Percentiles rank a stretch among this genome's conserved stretches.
These are phyloP conservation scores for Lepidurus arcticus DNA, from an alignment of 1,140 invertebrate genomes.

Conservation along the genomic window DNA sequence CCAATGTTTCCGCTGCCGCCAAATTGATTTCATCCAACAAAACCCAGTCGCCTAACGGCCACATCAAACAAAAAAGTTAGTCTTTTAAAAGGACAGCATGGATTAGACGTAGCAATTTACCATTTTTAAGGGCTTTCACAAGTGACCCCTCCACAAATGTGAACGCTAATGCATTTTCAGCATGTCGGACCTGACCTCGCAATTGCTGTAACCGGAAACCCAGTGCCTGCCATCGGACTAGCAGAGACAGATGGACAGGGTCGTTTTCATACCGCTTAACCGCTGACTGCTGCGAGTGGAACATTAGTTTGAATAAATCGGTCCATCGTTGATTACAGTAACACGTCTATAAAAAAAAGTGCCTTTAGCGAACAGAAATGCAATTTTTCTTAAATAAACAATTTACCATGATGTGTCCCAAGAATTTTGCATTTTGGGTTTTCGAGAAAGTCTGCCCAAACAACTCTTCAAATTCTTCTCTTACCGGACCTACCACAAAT, in stretches of 20 bases:
- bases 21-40: constrained; percentile 97
- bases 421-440: constrained; percentile 76
- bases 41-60: constrained; percentile 71
- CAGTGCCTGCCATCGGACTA: constrained; percentile 56
- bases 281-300: constrained; percentile 63
- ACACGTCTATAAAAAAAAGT: constrained; percentile 48
- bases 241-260: constrained; percentile 32
- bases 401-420: constrained; percentile 63
- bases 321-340: constrained; percentile 66
- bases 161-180: constrained; percentile 71
- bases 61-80: constrained; percentile 11
- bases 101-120: constrained; percentile 41
- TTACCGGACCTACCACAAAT: constrained; percentile 71
- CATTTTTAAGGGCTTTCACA: constrained; percentile 80
- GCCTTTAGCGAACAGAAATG: too few species aligned
- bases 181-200: constrained; percentile 58
- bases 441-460: constrained; percentile 73
- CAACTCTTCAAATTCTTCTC: constrained; percentile 75
- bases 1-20: constrained; percentile 89
- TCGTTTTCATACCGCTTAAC: constrained; percentile 46
- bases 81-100: neutral
- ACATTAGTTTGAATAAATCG: constrained; percentile 67
- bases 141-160: constrained; percentile 88
- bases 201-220: constrained; percentile 63
- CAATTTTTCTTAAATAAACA: neutral